Evolutionary conservation across 92 coral and sea anemone genomes (phyloP), one percentile per base, ranked within the genome.

Genomic region (Phenganax subtilis): DNA sequence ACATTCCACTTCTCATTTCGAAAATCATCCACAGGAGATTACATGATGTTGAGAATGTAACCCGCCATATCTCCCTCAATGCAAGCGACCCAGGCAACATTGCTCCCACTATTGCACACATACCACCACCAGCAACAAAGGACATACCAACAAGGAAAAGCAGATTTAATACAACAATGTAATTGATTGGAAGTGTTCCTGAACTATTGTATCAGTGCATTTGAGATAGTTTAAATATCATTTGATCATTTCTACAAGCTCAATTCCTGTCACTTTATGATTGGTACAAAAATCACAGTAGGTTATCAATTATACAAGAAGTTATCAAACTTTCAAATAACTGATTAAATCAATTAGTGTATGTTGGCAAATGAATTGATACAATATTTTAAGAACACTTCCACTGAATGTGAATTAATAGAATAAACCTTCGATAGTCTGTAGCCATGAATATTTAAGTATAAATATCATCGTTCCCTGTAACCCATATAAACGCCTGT

Each of bases 41-140:
- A 37, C 47, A 37, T 37, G 47, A 37, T 37, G 47, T 37, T 37
- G 47, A 37, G 47, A 47, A 58, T 8, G 75, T 84, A 55, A 55
- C 81, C 37, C 64, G 82, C 28, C 54, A 65, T 6, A 75, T 84
- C 44, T 59, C 82, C 76, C 75, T 75, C 29, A 84, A 84, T 84
- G 82, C 27, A 56, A 84, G 86, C 17, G 63, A 84, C 58, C 86
- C 82, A 62, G 67, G 82, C 16, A 61, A 66, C 10, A 30, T 84
- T 51, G 77, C 86, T 62, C 81, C 82, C 82, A 84, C 82, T 16
- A 84, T 84, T 75, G 86, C 86, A 65, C 81, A 78, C 59, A 81
- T 67, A 53, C 82, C 86, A 51, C 66, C 82, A 78, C 86, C 86
- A 57, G 70, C 82, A 75, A 74, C 86, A 15, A 75, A 75, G 75